Percentiles rank a stretch among this genome's conserved stretches.
Conservation (phyloP, 2,113 vertebrate species). For the Brachyhypopomus occidentalis region DNA sequence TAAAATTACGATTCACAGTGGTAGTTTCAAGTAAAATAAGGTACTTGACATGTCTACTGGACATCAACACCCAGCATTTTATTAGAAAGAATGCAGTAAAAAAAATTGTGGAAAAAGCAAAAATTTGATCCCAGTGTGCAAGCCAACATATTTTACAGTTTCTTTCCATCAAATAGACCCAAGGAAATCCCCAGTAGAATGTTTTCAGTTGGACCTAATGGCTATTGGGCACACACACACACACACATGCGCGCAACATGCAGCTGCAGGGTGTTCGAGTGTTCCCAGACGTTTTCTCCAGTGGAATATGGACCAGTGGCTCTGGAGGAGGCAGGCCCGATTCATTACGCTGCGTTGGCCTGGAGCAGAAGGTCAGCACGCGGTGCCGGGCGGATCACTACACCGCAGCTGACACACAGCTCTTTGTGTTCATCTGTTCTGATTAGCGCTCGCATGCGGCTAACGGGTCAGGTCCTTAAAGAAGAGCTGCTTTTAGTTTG, state of each 20-base stretch:
- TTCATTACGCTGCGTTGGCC: constrained; percentile 49
- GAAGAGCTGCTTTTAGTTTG: constrained; percentile 9
- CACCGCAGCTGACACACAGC: constrained; percentile 33
- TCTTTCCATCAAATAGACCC: constrained; percentile 49
- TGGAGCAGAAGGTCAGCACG: constrained; percentile 49
- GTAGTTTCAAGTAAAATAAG: neutral
- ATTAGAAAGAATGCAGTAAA: constrained; percentile 5
- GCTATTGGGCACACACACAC: constrained; percentile 35
- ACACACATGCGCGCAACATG: constrained; percentile 7
- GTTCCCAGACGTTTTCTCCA: constrained; percentile 55
- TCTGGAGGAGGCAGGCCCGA: constrained; percentile 39
- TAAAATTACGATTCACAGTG: neutral
- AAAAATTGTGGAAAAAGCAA: constrained; percentile 8
- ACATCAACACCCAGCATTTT: constrained; percentile 1
- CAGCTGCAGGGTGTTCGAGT: constrained; percentile 48
- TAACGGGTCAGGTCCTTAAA: neutral
- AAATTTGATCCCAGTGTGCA: constrained; percentile 34
- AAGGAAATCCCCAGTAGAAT: constrained; percentile 58
- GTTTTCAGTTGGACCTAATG: constrained; percentile 36
- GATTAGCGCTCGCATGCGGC: neutral
- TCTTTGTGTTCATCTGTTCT: constrained; percentile 18
- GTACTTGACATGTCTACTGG: neutral
- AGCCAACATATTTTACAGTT: constrained; percentile 40
- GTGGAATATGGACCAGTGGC: constrained; percentile 25
- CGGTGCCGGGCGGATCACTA: constrained; percentile 46